Percentiles rank a stretch among this genome's conserved stretches.
These are phyloP conservation scores for Laticauda colubrina DNA, from an alignment of 2,113 vertebrate genomes.

Conservation along the genomic window DNA sequence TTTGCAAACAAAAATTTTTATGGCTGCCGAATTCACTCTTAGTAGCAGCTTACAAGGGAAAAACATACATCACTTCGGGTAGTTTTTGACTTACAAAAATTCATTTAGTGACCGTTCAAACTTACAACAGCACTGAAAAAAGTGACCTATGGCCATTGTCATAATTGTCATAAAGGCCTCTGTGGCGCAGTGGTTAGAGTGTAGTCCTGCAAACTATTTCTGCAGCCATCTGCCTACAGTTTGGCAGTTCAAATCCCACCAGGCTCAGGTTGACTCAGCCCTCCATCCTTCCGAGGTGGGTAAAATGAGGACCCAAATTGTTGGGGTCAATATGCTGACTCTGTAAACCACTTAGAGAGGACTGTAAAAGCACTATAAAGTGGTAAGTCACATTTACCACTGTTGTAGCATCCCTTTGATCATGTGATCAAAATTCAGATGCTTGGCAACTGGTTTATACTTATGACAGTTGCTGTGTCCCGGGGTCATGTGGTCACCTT, in stretches of 20 bases:
- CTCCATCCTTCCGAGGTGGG: no score
- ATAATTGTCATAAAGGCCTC: no score
- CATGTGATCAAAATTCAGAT: neutral
- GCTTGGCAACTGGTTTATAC: neutral
- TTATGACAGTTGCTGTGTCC: neutral
- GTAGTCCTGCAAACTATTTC: no score
- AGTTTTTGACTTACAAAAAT: neutral
- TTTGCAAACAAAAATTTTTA: neutral
- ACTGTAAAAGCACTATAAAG: no score
- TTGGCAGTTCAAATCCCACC: no score
- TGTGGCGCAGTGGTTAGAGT: no score
- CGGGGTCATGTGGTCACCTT: neutral
- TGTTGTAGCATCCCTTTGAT: neutral
- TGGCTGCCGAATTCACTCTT: neutral
- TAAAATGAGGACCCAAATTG: no score
- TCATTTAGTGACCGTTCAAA: neutral
- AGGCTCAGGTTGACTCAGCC: no score
- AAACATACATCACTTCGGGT: neutral
- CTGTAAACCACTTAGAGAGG: no score
- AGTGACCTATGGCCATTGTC: neutral
- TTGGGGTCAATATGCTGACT: no score
- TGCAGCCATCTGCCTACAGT: no score
- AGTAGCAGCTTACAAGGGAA: neutral
- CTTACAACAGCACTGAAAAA: neutral
- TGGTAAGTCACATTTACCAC: neutral